Conservation (phyloP, 2,113 vertebrate species). For the Nycticebus coucang region DNA sequence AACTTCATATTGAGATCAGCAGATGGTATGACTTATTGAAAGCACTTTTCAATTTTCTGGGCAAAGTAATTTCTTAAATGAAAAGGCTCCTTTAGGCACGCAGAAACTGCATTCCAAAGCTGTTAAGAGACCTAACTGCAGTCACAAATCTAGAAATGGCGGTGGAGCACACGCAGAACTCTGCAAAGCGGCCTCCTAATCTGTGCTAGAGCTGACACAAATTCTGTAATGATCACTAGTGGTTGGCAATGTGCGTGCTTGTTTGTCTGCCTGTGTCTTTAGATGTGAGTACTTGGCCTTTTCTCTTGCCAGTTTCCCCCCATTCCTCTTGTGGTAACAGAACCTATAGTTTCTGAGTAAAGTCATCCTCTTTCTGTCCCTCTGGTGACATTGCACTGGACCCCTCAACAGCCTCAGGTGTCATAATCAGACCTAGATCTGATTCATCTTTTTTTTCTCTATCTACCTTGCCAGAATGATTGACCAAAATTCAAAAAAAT, state of each 20-base stretch:
- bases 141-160: slow-evolving; percentile 10
- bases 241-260: neutral
- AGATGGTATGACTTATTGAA: slow-evolving; percentile 78
- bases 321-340: neutral
- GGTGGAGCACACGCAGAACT: neutral
- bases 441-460: neutral
- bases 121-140: slow-evolving; percentile 62
- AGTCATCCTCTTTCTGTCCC: neutral
- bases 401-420: neutral
- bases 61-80: slow-evolving; percentile 78
- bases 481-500: neutral
- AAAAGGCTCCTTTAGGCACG: slow-evolving; percentile 71
- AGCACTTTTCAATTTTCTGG: slow-evolving; percentile 75
- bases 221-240: neutral
- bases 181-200: neutral
- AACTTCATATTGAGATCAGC: slow-evolving; percentile 73
- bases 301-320: neutral
- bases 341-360: neutral
- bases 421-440: neutral
- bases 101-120: slow-evolving; percentile 55
- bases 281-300: neutral
- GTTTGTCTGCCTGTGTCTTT: neutral
- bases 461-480: neutral
- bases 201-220: neutral
- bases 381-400: neutral